phyloP scores from a whole-genome alignment of 2,888 invertebrate species.

The Agriopis marginaria region DNA sequence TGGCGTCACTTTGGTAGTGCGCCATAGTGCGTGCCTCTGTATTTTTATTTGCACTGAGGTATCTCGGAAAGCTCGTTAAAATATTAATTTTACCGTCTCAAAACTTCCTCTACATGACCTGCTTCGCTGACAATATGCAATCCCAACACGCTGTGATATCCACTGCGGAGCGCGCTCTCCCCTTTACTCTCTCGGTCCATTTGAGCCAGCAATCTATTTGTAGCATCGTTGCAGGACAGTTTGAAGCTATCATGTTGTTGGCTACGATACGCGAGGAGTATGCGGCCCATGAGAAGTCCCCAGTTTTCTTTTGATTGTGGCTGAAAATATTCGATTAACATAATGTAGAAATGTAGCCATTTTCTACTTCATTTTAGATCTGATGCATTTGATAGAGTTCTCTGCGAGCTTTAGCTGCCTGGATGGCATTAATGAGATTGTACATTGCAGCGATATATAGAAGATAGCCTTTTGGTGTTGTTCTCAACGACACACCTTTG shows the following conservation, averaged over 20 bases:
- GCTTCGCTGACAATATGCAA: conserved; percentile 79
- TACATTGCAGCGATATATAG: no score
- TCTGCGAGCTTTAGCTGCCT: no score
- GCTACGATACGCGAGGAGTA: conserved; percentile 87
- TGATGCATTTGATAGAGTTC: no score
- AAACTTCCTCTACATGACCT: conserved; percentile 68
- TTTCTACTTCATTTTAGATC: no score
- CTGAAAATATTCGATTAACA: conserved; percentile 49
- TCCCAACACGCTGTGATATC: conserved; percentile 78
- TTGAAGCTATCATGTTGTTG: conserved; percentile 69
- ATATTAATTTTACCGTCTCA: conserved; percentile 61
- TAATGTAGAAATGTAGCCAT: conserved; percentile 27
- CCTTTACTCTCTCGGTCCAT: conserved; percentile 76
- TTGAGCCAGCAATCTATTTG: conserved; percentile 64
- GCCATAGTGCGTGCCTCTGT: no score
- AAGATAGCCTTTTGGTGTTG: no score
- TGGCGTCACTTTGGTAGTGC: no score
- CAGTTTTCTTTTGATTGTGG: conserved; percentile 86
- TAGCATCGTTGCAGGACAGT: conserved; percentile 73
- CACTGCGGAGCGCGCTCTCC: conserved; percentile 75
- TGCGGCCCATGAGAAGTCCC: conserved; percentile 91
- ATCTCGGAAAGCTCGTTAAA: neutral
- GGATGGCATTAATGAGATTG: no score
- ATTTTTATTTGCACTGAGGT: no score
- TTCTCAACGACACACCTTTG: no score